Conservation (phyloP, 2,797 vertebrate species). For the Dermochelys coriacea region DNA sequence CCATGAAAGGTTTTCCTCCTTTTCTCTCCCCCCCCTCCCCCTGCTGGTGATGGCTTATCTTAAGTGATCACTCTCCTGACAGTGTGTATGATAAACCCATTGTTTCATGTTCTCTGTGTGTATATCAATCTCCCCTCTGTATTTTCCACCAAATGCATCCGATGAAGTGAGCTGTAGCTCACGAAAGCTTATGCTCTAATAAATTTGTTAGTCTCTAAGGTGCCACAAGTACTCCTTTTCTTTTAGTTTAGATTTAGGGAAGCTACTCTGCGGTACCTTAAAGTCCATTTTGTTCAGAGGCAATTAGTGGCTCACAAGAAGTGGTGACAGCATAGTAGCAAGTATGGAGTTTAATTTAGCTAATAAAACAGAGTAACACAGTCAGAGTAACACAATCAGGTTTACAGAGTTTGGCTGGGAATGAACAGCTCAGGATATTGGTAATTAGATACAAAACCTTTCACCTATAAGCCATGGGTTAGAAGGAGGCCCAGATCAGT, state of each 20-base stretch:
- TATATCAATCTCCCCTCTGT: too few species aligned
- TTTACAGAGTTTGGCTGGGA: neutral
- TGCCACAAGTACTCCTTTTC: too few species aligned
- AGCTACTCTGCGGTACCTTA: constrained; percentile 26
- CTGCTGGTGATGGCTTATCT: too few species aligned
- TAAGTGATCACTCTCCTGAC: too few species aligned
- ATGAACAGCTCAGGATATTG: neutral
- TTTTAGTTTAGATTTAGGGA: constrained; percentile 51
- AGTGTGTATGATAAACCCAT: too few species aligned
- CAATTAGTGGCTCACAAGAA: neutral
- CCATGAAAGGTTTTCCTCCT: too few species aligned
- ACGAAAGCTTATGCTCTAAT: too few species aligned
- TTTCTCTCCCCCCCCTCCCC: too few species aligned
- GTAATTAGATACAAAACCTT: constrained; percentile 30
- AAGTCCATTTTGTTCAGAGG: neutral
- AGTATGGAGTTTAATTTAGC: constrained; percentile 24
- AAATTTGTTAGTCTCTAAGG: too few species aligned
- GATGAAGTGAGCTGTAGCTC: too few species aligned
- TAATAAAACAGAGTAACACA: constrained; percentile 8
- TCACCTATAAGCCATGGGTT: neutral
- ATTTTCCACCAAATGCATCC: too few species aligned
- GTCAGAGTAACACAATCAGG: neutral
- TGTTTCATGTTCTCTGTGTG: too few species aligned
- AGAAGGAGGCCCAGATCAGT: neutral
- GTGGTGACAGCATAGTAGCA: constrained; percentile 14